These are phyloP conservation scores for Eulemur mongoz DNA, from an alignment of 2,797 vertebrate species.

Conservation along the genomic window DNA sequence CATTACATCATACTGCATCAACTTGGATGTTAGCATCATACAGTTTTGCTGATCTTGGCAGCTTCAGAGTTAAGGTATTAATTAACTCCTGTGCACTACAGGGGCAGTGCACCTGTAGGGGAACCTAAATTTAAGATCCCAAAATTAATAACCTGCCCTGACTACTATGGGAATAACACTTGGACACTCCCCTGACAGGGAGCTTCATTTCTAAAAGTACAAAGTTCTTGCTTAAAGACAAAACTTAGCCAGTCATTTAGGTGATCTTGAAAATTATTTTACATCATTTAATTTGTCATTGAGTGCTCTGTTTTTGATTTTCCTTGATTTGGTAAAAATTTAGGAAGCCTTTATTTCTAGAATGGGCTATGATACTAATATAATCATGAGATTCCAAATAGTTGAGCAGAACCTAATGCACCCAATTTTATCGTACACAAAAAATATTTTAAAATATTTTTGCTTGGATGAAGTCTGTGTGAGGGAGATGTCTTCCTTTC, in stretches of 20 bases:
- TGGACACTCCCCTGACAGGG: not conserved
- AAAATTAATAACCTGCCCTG: not conserved
- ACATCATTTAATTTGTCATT: not conserved
- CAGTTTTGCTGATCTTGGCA: not conserved
- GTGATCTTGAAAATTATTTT: not conserved
- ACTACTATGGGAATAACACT: not conserved
- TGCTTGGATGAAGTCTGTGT: not conserved
- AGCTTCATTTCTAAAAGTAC: not conserved
- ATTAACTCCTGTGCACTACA: not conserved
- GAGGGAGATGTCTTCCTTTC: not conserved
- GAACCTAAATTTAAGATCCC: not conserved
- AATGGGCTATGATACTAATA: not conserved
- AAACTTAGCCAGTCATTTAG: not conserved
- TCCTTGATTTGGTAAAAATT: not conserved
- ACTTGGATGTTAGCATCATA: slow-evolving; percentile 40
- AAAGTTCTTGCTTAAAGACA: not conserved
- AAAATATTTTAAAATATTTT: not conserved
- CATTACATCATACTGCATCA: slow-evolving; percentile 62
- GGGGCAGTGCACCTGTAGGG: slow-evolving; percentile 40
- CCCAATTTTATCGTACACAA: not conserved
- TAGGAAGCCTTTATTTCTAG: not conserved
- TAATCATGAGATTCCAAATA: not conserved
- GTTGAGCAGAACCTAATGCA: not conserved
- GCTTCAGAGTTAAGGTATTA: slow-evolving; percentile 66
- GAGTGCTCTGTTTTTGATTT: not conserved